Percentiles rank a stretch among this genome's conserved stretches.
These are phyloP conservation scores for Hydraecia micacea DNA, from an alignment of 2,888 invertebrate species.

Conservation along the genomic window DNA sequence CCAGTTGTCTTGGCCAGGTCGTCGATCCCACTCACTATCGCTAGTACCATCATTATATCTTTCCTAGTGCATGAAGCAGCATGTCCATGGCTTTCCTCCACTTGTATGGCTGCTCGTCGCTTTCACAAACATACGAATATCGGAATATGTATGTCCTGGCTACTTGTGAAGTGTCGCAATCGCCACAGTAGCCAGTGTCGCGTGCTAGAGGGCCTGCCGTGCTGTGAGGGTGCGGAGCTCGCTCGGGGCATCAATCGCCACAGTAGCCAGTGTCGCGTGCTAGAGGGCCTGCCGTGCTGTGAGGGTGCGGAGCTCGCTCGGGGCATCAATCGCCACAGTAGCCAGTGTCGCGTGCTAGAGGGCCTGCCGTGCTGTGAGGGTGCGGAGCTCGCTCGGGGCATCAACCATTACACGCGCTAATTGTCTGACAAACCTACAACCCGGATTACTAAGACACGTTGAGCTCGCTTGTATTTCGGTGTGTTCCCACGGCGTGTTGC, in stretches of 20 bases:
- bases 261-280: neutral
- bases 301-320: neutral
- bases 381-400: neutral
- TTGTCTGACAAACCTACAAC: conserved; percentile 2
- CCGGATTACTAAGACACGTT: conserved; percentile 2
- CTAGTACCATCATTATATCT: neutral
- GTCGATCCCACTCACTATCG: no score
- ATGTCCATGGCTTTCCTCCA: neutral
- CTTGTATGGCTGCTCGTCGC: conserved; percentile 14
- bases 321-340: neutral
- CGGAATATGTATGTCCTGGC: neutral
- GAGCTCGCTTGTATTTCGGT: conserved; percentile 9
- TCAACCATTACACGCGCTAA: conserved; percentile 7
- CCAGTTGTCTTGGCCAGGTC: neutral
- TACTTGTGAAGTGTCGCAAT: conserved; percentile 4
- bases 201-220: neutral
- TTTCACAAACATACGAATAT: conserved; percentile 1
- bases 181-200: neutral
- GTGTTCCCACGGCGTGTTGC: conserved; percentile 45
- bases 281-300: neutral
- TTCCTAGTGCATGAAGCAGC: neutral
- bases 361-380: neutral
- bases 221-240: neutral
- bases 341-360: neutral
- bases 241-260: neutral